Base-by-base conservation (phyloP, 2,113 vertebrate genomes). In the Thunnus maccoyii region DNA sequence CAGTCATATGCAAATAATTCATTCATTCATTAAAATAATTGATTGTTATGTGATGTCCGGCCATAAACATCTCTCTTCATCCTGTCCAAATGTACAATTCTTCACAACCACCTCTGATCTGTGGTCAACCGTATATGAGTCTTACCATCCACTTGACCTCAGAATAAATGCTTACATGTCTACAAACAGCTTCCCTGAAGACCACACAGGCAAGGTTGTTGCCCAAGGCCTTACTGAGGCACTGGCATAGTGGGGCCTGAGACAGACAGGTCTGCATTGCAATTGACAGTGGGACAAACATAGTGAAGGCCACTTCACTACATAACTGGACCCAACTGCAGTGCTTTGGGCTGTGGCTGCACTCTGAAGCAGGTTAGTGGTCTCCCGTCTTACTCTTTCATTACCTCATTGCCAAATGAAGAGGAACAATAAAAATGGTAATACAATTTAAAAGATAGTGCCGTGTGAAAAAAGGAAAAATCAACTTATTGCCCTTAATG, bases 251-350 rank as follows among this genome's bases (percentile, higher is more conserved):
- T 7, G 10, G 13, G n/a, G 16, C 11, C 25, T 51, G 17, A 25
- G 64, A 65, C 55, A 50, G 66, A 36, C 14, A 65, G 66, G 54
- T 71, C 4, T 63, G 30, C 41, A 46, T 27, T 60, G 22, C 54
- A 67, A 46, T 20, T 79, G 32, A 82, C 56, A 67, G 46, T n/a
- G 15, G 65, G 76, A 82, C 67, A 63, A 74, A 76, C 50, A 46
- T 15, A 55, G 25, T 47, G 27, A 76, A 64, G 57, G 32, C 63
- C 66, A 72, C 48, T 66, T 72, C 51, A 65, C 56, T 61, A n/a
- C 52, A 76, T 57, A 58, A 48, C n/a, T 64, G 65, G 65, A 74
- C 63, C 52, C 0, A 16, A 0, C 58, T 69, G 65, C 47, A 69
- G 9, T 3, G 56, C 25, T 86, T 41, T 22, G 17, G 67, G 63